These are phyloP conservation scores for Amphiprion percula DNA, from an alignment of 2,113 vertebrate species.

Conservation along the genomic window DNA sequence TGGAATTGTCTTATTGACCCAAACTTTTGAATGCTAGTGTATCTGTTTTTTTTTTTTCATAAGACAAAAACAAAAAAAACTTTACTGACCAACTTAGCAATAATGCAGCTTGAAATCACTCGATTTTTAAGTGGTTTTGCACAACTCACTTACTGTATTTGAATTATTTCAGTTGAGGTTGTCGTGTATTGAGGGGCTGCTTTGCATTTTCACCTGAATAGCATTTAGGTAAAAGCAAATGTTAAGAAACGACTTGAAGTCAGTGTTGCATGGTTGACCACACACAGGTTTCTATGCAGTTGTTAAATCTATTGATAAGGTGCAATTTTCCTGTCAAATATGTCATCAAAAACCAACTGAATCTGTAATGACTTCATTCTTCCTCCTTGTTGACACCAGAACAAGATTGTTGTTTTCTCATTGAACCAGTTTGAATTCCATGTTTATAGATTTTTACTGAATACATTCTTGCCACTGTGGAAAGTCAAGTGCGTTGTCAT, in stretches of 20 bases:
- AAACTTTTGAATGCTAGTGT: too few relatives aligned
- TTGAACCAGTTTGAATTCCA: background rate
- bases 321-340: background rate
- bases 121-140: too few relatives aligned
- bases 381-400: background rate
- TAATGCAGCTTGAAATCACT: too few relatives aligned
- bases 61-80: too few relatives aligned
- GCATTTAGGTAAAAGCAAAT: background rate
- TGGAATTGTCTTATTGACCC: too few relatives aligned
- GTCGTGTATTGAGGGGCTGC: background rate
- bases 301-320: background rate
- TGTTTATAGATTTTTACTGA: slow-evolving; percentile 9
- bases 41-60: too few relatives aligned
- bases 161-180: background rate
- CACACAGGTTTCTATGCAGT: too few relatives aligned
- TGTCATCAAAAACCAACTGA: background rate
- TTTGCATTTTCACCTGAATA: background rate
- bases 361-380: background rate
- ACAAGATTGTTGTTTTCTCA: background rate
- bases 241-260: too few relatives aligned
- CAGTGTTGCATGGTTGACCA: too few relatives aligned
- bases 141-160: too few relatives aligned
- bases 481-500: slow-evolving; percentile 6
- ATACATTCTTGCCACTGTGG: background rate
- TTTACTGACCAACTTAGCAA: too few relatives aligned